A percentile compares a stretch with the other conserved stretches of the same genome.
phyloP scores from a whole-genome alignment of 2,797 vertebrate genomes.

The Rhincodon typus region DNA sequence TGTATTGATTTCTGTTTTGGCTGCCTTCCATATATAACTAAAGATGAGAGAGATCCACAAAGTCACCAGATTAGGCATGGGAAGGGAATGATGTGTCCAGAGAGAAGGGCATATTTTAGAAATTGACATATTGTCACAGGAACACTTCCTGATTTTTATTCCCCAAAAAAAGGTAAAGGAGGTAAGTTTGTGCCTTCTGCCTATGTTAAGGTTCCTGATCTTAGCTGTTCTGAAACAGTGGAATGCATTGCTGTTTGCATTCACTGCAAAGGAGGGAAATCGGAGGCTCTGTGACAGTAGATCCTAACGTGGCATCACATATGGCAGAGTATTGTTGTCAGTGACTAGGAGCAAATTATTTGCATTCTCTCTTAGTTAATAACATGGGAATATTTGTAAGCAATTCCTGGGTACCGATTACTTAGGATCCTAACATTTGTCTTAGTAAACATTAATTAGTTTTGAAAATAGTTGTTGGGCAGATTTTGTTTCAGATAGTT shows the following conservation, averaged over 20 bases:
- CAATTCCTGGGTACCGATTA: neutral
- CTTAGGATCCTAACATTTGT: neutral
- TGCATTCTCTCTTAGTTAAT: neutral
- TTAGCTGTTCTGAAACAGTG: neutral
- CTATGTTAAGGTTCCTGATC: neutral
- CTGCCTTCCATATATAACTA: neutral
- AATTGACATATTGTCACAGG: neutral
- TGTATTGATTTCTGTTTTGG: neutral
- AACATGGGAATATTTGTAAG: neutral
- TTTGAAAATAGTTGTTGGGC: neutral
- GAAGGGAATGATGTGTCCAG: neutral
- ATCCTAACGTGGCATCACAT: neutral
- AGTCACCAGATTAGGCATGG: neutral
- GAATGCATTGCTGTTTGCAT: neutral
- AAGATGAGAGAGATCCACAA: neutral
- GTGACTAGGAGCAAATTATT: neutral
- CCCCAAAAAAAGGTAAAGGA: neutral
- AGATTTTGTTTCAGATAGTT: conserved; percentile 8
- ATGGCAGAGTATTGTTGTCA: neutral
- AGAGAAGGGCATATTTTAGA: neutral
- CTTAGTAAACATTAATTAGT: neutral
- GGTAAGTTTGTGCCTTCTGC: neutral
- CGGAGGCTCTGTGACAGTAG: neutral
- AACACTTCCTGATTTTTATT: neutral
- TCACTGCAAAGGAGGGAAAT: neutral